Evolutionary conservation across 92 coral and sea anemone species (phyloP), one percentile per base, ranked within the genome.

Genomic region (Palythoa heliodiscus): DNA sequence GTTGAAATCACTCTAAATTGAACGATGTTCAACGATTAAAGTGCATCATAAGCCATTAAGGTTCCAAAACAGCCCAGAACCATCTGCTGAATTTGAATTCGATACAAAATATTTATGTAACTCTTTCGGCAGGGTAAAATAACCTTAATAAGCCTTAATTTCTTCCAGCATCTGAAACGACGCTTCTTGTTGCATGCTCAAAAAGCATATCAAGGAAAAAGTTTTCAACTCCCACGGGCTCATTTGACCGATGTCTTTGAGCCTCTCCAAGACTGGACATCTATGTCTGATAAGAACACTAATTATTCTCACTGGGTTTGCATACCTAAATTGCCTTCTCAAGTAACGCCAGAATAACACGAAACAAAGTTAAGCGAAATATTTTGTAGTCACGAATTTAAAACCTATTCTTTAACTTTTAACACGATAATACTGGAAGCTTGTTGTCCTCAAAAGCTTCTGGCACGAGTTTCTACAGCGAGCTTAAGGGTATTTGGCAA

Each of bases 161-260:
- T 48, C 15, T 16, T 67, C 43, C 63, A 22, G n/a, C 11, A 43
- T 15, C 38, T 67, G 14, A 19, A 29, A 66, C 7, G 66, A 25
- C 24, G 54, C 55, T 55, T 77, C 52, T 80, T 66, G 7, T 60
- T 16, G 67, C 17, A 38, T 54, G 40, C 37, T 29, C 17, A 29
- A 78, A 67, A 48, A 25, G 17, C 81, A 52, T n/a, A 53, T 66
- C 38, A n/a, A 61, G n/a, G 22, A 20, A 48, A 12, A 43, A 15
- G 2, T 1, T 80, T 52, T n/a, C 38, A 39, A 61, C 6, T 80
- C 74, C 20, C 13, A 14, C 47, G 35, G 24, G 22, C 83, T 37
- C 11, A 66, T 4, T 17, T 67, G 10, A 74, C 84, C 84, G 61
- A 80, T 64, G 47, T 50, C 75, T 64, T 80, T 80, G 84, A 67